Base-by-base conservation (phyloP, 1,140 invertebrate species). In the Pseudoatta argentina region DNA sequence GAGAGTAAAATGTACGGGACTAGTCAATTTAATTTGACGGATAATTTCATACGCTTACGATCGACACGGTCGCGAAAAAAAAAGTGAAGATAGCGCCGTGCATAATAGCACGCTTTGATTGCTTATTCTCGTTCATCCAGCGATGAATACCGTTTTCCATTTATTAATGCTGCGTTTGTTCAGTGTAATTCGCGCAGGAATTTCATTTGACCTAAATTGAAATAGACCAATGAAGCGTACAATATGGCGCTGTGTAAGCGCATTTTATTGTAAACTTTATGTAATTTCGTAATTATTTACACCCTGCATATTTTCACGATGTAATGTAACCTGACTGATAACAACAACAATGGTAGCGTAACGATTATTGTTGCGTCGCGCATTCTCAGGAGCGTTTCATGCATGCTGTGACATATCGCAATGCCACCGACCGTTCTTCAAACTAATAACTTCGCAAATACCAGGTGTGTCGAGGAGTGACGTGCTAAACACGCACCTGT, bases 361-460 rank as follows among this genome's bases (percentile, higher is more conserved):
- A 81, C 51, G 51, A 71, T 81, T 71, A 71, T 72, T 51, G 73
- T 61, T 48, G 44, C 77, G 18, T 30, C 48, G 48, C 14, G 51
- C 48, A 24, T 55, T 57, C 78, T 55, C 51, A 67, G 27, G 44
- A 53, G 27, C 6, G 30, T 81, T 66, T 64, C 57, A 64, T 8
- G 61, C 75, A 6, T 24, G 39, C 39, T n/a, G 44, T 55, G 27
- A 66, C 18, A 3, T 57, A 67, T 53, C 61, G 44, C 27, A 24
- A 24, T n/a, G 57, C 57, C 59, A n/a, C 18, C 57, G 24, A 12
- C n/a, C 21, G 78, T 81, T 78, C 48, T 34, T 61, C 81, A 69
- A 63, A 27, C 48, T 85, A 85, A 85, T 78, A 72, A 85, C 57
- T 78, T 51, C 14, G 73, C 81, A 85, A 85, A 85, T 85, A 85